These are phyloP conservation scores for Callipepla californica DNA, from an alignment of 2,113 vertebrate species.

Conservation along the genomic window DNA sequence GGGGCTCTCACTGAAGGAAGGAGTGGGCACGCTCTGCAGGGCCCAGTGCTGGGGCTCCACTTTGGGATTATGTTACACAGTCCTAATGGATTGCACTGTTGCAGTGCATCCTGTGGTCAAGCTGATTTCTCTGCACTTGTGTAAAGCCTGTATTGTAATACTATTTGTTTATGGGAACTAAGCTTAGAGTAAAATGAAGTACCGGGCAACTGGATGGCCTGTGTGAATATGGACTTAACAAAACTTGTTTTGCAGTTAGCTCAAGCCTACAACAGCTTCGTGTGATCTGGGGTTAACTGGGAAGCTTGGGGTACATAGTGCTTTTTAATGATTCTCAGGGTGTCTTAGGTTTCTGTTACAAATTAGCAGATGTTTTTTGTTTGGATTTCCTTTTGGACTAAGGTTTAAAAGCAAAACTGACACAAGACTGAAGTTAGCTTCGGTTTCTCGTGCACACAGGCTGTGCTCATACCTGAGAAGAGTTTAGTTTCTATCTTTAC, in stretches of 20 bases:
- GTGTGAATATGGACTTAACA: not conserved
- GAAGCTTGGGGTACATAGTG: not conserved
- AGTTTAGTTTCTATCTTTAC: not conserved
- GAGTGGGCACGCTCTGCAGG: not conserved
- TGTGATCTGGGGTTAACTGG: not conserved
- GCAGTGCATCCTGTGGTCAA: accelerated
- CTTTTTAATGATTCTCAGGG: not conserved
- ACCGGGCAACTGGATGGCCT: not conserved
- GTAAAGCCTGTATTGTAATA: not conserved
- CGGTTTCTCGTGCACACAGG: not conserved
- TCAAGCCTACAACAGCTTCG: not conserved
- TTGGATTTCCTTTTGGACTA: not conserved
- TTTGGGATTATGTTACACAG: not conserved
- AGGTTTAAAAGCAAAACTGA: not conserved
- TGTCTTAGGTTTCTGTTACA: not conserved
- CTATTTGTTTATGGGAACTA: not conserved
- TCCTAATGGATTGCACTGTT: not conserved
- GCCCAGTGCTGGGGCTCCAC: not conserved
- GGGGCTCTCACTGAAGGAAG: not conserved
- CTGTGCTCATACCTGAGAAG: not conserved
- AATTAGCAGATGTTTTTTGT: not conserved
- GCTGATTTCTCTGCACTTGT: not conserved
- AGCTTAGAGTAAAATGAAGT: not conserved
- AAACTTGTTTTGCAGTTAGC: not conserved
- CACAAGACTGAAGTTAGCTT: not conserved